phyloP scores from a whole-genome alignment of 1,140 invertebrate genomes.

The Telenomus remus region DNA sequence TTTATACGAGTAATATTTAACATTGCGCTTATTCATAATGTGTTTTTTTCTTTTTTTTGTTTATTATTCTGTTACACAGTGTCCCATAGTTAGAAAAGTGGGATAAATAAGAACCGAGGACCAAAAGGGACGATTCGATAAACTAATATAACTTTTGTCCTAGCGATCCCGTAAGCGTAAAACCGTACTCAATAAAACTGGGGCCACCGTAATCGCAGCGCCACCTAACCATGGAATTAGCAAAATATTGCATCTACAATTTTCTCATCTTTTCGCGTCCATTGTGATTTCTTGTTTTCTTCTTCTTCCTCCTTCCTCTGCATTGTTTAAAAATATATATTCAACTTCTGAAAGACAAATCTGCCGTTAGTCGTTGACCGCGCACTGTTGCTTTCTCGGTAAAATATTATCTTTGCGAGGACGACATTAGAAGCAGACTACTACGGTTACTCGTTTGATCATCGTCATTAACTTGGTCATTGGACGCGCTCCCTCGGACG shows the following conservation, averaged over 20 bases:
- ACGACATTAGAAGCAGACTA: slow-evolving; percentile 34
- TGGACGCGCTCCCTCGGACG: slow-evolving; percentile 39
- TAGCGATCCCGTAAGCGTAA: slow-evolving; percentile 4
- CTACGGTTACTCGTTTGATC: slow-evolving; percentile 30
- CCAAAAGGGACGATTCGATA: not conserved
- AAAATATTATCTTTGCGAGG: slow-evolving; percentile 31
- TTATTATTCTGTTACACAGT: slow-evolving; percentile 62
- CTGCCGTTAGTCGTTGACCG: too few relatives aligned
- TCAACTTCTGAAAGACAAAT: too few relatives aligned
- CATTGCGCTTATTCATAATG: slow-evolving; percentile 67
- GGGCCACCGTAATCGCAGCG: slow-evolving; percentile 10
- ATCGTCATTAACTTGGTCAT: slow-evolving; percentile 1
- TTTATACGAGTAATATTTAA: slow-evolving; percentile 71
- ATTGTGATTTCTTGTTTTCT: too few relatives aligned
- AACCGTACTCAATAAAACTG: not conserved
- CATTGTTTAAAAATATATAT: too few relatives aligned
- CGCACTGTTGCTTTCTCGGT: too few relatives aligned
- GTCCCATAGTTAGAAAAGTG: too few relatives aligned
- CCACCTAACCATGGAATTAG: slow-evolving; percentile 58
- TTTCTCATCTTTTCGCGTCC: slow-evolving; percentile 45
- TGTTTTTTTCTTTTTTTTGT: too few relatives aligned
- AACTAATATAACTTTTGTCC: slow-evolving; percentile 5
- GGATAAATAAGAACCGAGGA: not conserved
- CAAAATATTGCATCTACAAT: slow-evolving; percentile 68
- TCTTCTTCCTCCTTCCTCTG: too few relatives aligned